A percentile compares a stretch with the other conserved stretches of the same genome.
Evolutionary conservation across 2,888 invertebrate genomes (phyloP).

Genomic region (Odontocolon sp.): DNA sequence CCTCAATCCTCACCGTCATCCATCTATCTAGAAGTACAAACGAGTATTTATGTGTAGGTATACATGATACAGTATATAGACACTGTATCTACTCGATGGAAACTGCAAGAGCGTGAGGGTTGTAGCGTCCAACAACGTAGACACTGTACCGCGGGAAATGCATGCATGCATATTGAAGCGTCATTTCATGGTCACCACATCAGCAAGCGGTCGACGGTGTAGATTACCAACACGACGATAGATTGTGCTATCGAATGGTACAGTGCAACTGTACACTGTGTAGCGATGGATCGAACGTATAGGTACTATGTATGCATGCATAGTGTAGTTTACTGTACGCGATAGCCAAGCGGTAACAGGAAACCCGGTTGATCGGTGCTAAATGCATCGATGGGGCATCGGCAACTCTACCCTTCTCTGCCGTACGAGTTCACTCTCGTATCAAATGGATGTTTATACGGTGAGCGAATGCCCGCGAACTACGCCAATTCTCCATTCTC

Average conservation of each 20-base stretch:
- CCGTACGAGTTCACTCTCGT: slow-evolving; percentile 31
- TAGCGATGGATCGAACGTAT: background rate
- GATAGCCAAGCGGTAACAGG: slow-evolving; percentile 58
- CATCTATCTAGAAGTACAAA: slow-evolving; percentile 15
- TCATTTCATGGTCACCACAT: slow-evolving; percentile 75
- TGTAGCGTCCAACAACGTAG: slow-evolving; percentile 23
- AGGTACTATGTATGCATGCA: slow-evolving; percentile 25
- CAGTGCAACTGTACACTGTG: background rate
- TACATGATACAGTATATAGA: slow-evolving; percentile 1
- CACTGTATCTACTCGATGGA: slow-evolving; percentile 29
- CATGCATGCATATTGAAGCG: slow-evolving; percentile 74
- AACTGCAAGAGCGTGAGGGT: slow-evolving; percentile 48
- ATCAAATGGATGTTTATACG: slow-evolving; percentile 62
- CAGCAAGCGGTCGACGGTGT: slow-evolving; percentile 41
- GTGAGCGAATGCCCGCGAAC: slow-evolving; percentile 58
- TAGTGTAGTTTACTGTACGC: slow-evolving; percentile 48
- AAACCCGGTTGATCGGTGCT: slow-evolving; percentile 63
- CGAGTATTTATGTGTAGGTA: slow-evolving; percentile 17
- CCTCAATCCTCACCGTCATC: background rate
- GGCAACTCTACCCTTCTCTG: slow-evolving; percentile 6
- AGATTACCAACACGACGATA: slow-evolving; percentile 26
- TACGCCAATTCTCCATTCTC: slow-evolving; percentile 40
- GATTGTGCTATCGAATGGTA: background rate
- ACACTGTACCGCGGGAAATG: slow-evolving; percentile 66
- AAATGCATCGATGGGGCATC: slow-evolving; percentile 57